Conservation (phyloP, 2,797 vertebrate species). For the Arvicola amphibius region DNA sequence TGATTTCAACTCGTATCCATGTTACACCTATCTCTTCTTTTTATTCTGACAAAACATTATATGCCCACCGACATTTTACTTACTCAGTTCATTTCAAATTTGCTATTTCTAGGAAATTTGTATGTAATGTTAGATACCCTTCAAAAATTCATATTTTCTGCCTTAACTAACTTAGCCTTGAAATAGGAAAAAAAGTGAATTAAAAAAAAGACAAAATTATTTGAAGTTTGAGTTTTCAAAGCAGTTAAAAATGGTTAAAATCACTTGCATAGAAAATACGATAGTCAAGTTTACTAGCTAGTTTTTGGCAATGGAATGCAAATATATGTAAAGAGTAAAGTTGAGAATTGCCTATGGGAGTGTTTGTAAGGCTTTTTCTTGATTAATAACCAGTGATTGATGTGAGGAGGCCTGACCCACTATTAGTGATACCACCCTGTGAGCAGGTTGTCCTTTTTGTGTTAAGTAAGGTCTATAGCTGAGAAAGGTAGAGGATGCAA, state of each 20-base stretch:
- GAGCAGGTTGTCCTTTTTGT: neutral
- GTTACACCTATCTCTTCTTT: neutral
- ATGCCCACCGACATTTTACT: constrained; percentile 7
- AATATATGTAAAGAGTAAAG: neutral
- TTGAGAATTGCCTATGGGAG: neutral
- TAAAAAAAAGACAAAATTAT: neutral
- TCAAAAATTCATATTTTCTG: neutral
- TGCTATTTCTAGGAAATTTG: neutral
- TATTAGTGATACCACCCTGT: neutral
- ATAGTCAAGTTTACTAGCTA: neutral
- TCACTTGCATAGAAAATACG: neutral
- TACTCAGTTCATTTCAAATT: neutral
- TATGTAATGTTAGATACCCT: neutral
- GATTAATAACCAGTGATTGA: neutral
- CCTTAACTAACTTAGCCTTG: neutral
- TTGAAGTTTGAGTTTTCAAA: neutral
- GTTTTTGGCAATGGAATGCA: neutral
- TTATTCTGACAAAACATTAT: neutral
- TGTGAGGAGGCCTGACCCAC: too few relatives aligned
- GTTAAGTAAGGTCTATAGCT: neutral
- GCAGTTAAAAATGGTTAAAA: neutral
- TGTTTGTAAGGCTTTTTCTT: neutral
- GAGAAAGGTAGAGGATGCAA: neutral
- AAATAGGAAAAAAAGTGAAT: neutral
- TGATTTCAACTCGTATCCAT: neutral